Base-by-base conservation (phyloP, 53 echinoderm and acorn worm genomes). In the Glandiceps talaboti region DNA sequence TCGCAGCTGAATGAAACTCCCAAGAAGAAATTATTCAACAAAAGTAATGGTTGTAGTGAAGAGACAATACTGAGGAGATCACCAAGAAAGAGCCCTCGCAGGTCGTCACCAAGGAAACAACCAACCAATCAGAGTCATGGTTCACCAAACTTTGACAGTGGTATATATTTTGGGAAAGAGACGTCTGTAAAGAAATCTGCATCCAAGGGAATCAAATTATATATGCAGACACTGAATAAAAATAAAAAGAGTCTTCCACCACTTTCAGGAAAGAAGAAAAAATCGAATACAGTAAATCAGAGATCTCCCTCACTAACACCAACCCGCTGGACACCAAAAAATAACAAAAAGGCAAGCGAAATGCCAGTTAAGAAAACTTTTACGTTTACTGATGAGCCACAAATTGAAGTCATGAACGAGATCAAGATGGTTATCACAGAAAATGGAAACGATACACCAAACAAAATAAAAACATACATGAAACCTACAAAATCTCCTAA, bases 21-120 rank as follows among this genome's bases (percentile, higher is more conserved):
- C 6, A 45, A 45, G 64, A 45, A 45, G 20, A 45, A 20, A 12
- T 45, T 45, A 45, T 45, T 45, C 64, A 45, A 45, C 64, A 6
- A 45, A 12, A 20, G 6, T 45, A 20, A 45, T 45, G 64, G 20
- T 45, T 6, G 6, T 6, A 45, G 20, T 45, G 20, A 6, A 45
- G 64, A 74, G 28, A 28, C 72, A 26, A 29, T 75, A 31, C 31
- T 28, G 76, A 90, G 83, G 32, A 80, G 83, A 45, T 83, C 92
- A 26, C 88, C 93, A 30, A 86, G 86, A 32, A 93, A 90, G 45
- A 77, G 77, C 1, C 85, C 82, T 0, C 74, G 33, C 0, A 90
- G 84, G 30, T 79, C 76, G 30, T 80, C 79, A 31, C 81, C 76
- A 14, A 32, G 80, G 30, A 82, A 85, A 30, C 30, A 83, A 89